Evolutionary conservation across 2,113 vertebrate species (phyloP).

Genomic region (Burhinus bistriatus): DNA sequence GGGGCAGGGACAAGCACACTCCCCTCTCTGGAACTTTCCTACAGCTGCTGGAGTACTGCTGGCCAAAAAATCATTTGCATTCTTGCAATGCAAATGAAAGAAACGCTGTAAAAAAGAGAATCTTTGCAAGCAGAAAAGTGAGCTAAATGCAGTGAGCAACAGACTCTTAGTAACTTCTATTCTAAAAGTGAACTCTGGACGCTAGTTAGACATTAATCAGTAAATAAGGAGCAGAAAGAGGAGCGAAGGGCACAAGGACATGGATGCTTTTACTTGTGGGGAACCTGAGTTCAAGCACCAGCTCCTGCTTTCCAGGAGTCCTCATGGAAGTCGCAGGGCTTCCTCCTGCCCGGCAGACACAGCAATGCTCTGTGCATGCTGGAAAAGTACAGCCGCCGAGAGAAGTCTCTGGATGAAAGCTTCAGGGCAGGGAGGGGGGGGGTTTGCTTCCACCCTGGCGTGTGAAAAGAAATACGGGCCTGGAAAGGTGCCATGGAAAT

Average conservation of each 20-base stretch:
- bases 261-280: rapidly evolving
- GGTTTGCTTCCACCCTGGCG: neutral
- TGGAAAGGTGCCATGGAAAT: conserved; percentile 45
- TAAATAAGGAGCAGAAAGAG: neutral
- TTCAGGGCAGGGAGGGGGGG: neutral
- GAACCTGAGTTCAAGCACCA: neutral
- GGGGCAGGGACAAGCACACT: neutral
- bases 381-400: conserved; percentile 46
- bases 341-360: neutral
- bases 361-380: neutral
- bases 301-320: neutral
- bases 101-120: neutral
- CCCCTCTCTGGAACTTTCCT: neutral
- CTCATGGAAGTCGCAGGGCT: neutral
- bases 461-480: conserved; percentile 15
- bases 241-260: neutral
- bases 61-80: neutral
- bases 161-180: neutral
- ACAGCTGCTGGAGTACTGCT: neutral
- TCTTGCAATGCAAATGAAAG: neutral
- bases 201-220: neutral
- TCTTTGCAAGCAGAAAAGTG: neutral
- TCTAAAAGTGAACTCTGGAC: neutral
- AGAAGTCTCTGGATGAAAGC: conserved; percentile 22
- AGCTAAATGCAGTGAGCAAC: rapidly evolving